Evolutionary conservation across 64 coral and sea anemone genomes (phyloP).

Genomic region (Montipora cactus): DNA sequence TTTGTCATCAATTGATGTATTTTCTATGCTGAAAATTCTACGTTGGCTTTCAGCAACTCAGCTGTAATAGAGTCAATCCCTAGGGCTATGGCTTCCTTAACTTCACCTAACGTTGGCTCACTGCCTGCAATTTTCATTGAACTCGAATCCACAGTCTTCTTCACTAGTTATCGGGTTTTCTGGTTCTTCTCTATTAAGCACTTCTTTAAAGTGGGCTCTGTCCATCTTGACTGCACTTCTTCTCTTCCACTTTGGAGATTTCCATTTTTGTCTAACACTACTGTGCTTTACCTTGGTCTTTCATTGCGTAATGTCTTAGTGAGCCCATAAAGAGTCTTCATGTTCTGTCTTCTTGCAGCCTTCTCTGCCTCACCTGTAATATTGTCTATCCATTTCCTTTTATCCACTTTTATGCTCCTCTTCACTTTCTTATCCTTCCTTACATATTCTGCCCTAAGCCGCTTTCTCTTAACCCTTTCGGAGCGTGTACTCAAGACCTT

Average conservation of each 20-base stretch:
- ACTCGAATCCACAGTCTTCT: neutral
- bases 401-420: constrained; percentile 41
- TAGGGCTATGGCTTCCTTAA: neutral
- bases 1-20: neutral
- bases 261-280: constrained; percentile 26
- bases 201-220: neutral
- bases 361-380: neutral
- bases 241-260: neutral
- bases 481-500: constrained; percentile 48
- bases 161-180: neutral
- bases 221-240: constrained; percentile 40
- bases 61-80: neutral
- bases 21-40: neutral
- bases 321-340: constrained; percentile 34
- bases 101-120: neutral
- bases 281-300: constrained; percentile 16
- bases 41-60: constrained; percentile 26
- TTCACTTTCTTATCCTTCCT: constrained; percentile 61
- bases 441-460: constrained; percentile 34
- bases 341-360: neutral
- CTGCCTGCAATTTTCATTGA: constrained; percentile 10
- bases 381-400: constrained; percentile 33
- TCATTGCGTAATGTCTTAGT: constrained; percentile 43
- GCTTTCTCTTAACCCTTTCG: constrained; percentile 45
- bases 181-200: constrained; percentile 10